Percentiles rank a stretch among this genome's conserved stretches.
phyloP scores from a whole-genome alignment of 2,113 vertebrate species.

The Coreoperca whiteheadi region DNA sequence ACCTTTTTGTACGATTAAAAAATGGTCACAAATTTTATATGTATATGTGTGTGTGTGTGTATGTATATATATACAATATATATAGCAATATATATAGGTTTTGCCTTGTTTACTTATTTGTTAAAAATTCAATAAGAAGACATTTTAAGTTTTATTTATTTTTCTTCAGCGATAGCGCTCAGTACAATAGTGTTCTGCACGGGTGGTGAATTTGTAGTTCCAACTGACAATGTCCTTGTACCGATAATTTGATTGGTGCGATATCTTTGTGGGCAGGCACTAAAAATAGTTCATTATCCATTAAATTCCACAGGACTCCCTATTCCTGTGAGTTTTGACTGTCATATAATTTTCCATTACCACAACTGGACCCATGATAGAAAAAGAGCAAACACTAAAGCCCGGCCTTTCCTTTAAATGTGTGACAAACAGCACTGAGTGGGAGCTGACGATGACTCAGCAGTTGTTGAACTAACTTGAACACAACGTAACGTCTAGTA shows the following conservation, averaged over 20 bases:
- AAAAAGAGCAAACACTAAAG: background rate
- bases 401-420: background rate
- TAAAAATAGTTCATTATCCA: background rate
- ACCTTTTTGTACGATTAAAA: background rate
- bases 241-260: slow-evolving; percentile 1
- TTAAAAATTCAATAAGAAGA: background rate
- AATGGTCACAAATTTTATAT: background rate
- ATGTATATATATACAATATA: too few relatives aligned
- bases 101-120: background rate
- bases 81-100: background rate
- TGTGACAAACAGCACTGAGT: background rate
- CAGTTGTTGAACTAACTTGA: background rate
- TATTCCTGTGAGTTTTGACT: background rate
- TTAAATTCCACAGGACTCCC: background rate
- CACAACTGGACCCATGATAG: background rate
- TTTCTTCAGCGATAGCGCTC: too few relatives aligned
- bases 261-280: background rate
- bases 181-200: background rate
- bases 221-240: background rate
- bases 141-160: too few relatives aligned
- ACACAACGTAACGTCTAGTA: background rate
- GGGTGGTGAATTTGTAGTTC: background rate
- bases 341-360: background rate
- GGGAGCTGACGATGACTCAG: background rate
- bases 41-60: too few relatives aligned